Conservation (phyloP, 2,113 vertebrate genomes). For the Laticauda laticaudata region DNA sequence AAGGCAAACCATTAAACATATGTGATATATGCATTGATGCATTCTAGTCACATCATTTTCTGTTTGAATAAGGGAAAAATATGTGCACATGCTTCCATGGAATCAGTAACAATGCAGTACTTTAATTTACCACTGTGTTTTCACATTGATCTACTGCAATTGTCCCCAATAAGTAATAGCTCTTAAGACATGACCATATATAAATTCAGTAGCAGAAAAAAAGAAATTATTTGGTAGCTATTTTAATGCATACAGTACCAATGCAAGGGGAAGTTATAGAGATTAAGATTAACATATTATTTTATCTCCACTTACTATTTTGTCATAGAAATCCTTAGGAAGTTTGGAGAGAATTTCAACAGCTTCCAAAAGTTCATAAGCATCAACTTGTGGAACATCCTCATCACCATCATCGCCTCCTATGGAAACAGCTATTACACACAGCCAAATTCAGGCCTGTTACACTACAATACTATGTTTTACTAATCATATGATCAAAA, state of each 20-base stretch:
- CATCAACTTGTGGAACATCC: conserved; percentile 80
- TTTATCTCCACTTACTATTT: conserved; percentile 83
- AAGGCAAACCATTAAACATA: conserved; percentile 35
- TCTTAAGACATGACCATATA: neutral
- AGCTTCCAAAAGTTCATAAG: conserved; percentile 93
- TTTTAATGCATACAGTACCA: neutral
- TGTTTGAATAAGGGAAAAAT: neutral
- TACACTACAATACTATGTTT: neutral
- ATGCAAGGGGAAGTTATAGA: neutral
- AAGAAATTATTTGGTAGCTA: neutral
- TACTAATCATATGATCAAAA: neutral
- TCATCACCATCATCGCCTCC: conserved; percentile 84
- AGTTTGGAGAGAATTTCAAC: conserved; percentile 95
- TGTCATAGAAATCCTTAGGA: conserved; percentile 98
- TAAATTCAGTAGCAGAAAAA: neutral
- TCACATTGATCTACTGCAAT: neutral
- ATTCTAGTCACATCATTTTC: neutral
- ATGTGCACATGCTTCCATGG: neutral
- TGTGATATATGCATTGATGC: neutral
- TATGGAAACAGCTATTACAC: conserved; percentile 41
- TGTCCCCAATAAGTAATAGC: neutral
- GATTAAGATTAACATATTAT: neutral
- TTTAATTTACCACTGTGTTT: neutral
- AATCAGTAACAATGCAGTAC: neutral
- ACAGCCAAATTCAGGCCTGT: neutral